These are phyloP conservation scores for Amblyornis subalaris DNA, from an alignment of 2,113 vertebrate genomes.

Conservation along the genomic window DNA sequence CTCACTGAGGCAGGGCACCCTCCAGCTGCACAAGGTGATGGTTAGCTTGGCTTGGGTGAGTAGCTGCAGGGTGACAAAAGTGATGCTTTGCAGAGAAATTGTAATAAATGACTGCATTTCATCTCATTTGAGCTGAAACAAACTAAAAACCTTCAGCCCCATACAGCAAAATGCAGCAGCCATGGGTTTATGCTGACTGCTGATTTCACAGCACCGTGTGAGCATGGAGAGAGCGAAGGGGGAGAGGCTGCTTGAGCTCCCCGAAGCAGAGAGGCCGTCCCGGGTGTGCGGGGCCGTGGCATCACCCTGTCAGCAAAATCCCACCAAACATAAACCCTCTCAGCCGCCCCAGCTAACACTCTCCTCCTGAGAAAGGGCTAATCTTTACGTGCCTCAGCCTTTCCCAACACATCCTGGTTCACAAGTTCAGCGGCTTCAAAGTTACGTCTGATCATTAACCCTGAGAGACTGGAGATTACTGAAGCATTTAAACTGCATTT, in stretches of 20 bases:
- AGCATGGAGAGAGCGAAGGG: neutral
- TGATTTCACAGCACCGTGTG: accelerated
- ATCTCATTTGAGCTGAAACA: neutral
- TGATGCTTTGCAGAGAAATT: neutral
- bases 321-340: neutral
- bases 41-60: neutral
- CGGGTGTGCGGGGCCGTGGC: accelerated
- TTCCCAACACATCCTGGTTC: slow-evolving; percentile 48
- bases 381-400: neutral
- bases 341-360: neutral
- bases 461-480: neutral
- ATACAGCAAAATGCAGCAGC: neutral
- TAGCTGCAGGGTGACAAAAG: neutral
- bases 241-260: neutral
- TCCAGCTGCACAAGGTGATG: neutral
- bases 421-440: slow-evolving; percentile 48
- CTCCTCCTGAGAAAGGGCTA: slow-evolving; percentile 17
- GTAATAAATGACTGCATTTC: neutral
- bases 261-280: accelerated
- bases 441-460: slow-evolving; percentile 37
- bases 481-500: neutral
- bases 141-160: accelerated
- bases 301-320: neutral
- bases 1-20: accelerated
- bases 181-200: accelerated